These are phyloP conservation scores for Plumapathes pennacea DNA, from an alignment of 92 coral and sea anemone species.

Conservation along the genomic window DNA sequence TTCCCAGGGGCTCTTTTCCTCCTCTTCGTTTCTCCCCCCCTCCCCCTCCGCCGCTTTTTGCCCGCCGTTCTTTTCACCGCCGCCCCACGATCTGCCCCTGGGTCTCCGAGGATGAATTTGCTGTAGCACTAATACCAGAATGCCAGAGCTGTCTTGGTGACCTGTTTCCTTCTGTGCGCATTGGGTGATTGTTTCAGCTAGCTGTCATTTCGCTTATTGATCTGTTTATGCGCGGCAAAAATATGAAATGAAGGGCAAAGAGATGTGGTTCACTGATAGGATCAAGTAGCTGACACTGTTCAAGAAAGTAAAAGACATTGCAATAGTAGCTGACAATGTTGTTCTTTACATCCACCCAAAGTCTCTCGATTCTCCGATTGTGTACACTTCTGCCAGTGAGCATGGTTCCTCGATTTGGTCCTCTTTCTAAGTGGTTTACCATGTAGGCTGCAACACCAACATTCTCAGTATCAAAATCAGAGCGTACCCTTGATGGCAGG, in stretches of 20 bases:
- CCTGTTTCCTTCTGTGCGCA: no score
- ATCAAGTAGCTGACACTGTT: slow-evolving; percentile 43
- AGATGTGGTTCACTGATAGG: slow-evolving; percentile 42
- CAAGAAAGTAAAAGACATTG: slow-evolving; percentile 55
- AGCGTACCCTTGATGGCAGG: slow-evolving; percentile 58
- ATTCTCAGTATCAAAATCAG: slow-evolving; percentile 63
- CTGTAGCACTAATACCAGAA: no score
- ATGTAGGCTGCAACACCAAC: slow-evolving; percentile 57
- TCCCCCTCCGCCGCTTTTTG: no score
- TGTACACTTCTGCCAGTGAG: slow-evolving; percentile 51
- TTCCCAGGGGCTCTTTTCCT: no score
- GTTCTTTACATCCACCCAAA: slow-evolving; percentile 50
- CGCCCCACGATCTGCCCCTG: no score
- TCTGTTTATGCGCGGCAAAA: slow-evolving; percentile 49
- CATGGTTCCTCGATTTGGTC: slow-evolving; percentile 48
- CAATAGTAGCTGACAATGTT: slow-evolving; percentile 36
- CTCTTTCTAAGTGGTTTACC: slow-evolving; percentile 34
- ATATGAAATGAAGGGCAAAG: slow-evolving; percentile 53
- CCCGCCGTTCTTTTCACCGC: no score
- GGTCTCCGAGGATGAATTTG: no score
- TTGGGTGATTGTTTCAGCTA: no score
- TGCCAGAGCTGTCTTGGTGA: no score
- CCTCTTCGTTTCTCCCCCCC: no score
- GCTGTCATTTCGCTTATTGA: slow-evolving; percentile 39
- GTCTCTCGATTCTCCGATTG: slow-evolving; percentile 38